These are phyloP conservation scores for Crambe crambe DNA, from an alignment of 37 sponge, comb jelly and placozoan species.

Conservation along the genomic window DNA sequence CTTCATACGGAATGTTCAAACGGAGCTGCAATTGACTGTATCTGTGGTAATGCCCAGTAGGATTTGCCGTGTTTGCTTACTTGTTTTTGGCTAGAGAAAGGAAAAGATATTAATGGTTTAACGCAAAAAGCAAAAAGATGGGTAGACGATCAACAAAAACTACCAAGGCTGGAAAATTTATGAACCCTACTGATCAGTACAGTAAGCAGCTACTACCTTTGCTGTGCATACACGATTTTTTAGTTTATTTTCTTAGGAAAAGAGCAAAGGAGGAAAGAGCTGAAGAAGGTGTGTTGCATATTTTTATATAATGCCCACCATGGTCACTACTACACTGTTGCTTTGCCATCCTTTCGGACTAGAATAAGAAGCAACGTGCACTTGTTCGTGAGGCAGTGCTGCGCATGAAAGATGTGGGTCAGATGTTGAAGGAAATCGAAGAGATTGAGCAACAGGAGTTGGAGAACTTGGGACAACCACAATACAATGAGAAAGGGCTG, in stretches of 20 bases:
- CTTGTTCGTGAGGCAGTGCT: conserved; percentile 92
- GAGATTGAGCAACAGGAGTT: conserved; percentile 79
- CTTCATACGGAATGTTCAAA: too few relatives aligned
- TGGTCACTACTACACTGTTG: too few relatives aligned
- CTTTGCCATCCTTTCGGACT: neutral
- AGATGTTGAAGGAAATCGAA: conserved; percentile 80
- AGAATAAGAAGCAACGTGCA: conserved; percentile 95
- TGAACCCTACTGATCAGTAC: conserved; percentile 99
- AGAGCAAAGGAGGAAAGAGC: conserved; percentile 83
- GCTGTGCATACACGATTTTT: neutral
- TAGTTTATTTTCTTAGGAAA: conserved; percentile 70
- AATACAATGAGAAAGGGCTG: conserved; percentile 85
- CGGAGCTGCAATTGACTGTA: too few relatives aligned
- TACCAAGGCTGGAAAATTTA: conserved; percentile 97
- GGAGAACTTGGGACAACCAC: conserved; percentile 15
- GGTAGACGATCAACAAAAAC: conserved; percentile 93
- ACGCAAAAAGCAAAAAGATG: conserved; percentile 59
- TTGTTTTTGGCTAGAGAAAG: too few relatives aligned
- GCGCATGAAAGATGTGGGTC: conserved; percentile 73
- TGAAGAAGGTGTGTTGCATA: conserved; percentile 78
- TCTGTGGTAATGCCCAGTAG: too few relatives aligned
- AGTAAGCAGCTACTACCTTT: conserved; percentile 38
- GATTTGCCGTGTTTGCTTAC: too few relatives aligned
- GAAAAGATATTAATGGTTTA: too few relatives aligned
- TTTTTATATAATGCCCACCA: conserved; percentile 25